Conservation (phyloP, 2,113 vertebrate species). For the Cavia porcellus region DNA sequence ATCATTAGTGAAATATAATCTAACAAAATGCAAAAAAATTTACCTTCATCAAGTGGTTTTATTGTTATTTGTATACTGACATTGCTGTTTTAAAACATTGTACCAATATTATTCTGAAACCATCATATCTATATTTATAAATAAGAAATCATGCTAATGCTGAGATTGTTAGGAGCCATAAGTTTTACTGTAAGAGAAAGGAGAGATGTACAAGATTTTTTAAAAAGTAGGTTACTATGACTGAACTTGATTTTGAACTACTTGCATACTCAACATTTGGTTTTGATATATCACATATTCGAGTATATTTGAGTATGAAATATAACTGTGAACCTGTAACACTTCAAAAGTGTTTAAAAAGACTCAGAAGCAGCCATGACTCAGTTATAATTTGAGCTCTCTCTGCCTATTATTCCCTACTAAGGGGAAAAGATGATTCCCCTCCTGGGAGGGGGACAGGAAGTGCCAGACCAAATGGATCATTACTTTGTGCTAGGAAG, state of each 20-base stretch:
- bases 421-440: background rate
- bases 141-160: background rate
- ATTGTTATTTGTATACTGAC: background rate
- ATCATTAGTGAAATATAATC: background rate
- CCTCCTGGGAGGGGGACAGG: background rate
- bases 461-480: background rate
- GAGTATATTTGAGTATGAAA: slow-evolving; percentile 5
- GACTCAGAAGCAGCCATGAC: background rate
- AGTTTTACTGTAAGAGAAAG: slow-evolving; percentile 3
- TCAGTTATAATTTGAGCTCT: background rate
- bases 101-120: slow-evolving; percentile 21
- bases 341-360: slow-evolving; percentile 3
- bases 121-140: background rate
- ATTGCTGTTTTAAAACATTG: background rate
- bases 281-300: slow-evolving; percentile 12
- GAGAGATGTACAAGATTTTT: background rate
- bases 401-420: background rate
- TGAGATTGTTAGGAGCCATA: background rate
- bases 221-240: background rate
- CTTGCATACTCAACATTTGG: slow-evolving; percentile 6
- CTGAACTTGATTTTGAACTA: slow-evolving; percentile 30
- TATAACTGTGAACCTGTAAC: background rate
- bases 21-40: slow-evolving; percentile 23
- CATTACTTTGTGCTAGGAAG: background rate
- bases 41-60: background rate